A percentile compares a stretch with the other conserved stretches of the same genome.
phyloP scores from a whole-genome alignment of 1,140 invertebrate species.

The Brachionus rotundiformis region DNA sequence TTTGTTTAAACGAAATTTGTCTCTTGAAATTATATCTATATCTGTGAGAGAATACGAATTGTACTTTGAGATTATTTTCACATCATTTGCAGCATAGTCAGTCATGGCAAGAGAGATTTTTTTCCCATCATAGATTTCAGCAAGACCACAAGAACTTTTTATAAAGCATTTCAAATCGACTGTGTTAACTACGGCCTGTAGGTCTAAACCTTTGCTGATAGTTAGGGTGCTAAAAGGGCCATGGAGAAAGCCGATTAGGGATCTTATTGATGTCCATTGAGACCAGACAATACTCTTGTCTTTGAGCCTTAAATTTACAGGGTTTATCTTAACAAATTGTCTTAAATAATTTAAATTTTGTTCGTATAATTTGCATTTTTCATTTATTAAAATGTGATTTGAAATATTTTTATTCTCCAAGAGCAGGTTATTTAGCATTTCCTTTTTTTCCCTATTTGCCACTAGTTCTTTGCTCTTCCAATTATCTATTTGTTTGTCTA shows the following conservation, averaged over 20 bases:
- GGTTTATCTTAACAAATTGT: slow-evolving; percentile 6
- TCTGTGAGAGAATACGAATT: neutral
- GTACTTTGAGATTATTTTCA: slow-evolving; percentile 21
- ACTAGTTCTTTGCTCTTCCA: neutral
- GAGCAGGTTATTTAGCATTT: neutral
- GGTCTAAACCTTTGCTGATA: neutral
- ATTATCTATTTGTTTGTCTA: neutral
- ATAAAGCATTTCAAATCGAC: slow-evolving; percentile 3
- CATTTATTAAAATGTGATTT: slow-evolving; percentile 3
- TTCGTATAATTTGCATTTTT: slow-evolving; percentile 42
- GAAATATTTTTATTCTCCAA: neutral
- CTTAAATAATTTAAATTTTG: slow-evolving; percentile 11
- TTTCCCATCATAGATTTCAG: slow-evolving; percentile 16
- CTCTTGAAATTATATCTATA: neutral
- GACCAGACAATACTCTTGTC: neutral
- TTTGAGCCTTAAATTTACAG: neutral
- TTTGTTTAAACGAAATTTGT: slow-evolving; percentile 14
- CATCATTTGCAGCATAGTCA: slow-evolving; percentile 16
- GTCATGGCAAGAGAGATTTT: neutral
- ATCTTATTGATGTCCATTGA: neutral
- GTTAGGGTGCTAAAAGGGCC: neutral
- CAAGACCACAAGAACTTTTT: slow-evolving; percentile 38
- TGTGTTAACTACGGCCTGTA: neutral
- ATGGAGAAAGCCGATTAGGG: neutral
- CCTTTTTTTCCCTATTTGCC: neutral